Base-by-base conservation (phyloP, 1,140 invertebrate genomes). In the Drosophila serrata region DNA sequence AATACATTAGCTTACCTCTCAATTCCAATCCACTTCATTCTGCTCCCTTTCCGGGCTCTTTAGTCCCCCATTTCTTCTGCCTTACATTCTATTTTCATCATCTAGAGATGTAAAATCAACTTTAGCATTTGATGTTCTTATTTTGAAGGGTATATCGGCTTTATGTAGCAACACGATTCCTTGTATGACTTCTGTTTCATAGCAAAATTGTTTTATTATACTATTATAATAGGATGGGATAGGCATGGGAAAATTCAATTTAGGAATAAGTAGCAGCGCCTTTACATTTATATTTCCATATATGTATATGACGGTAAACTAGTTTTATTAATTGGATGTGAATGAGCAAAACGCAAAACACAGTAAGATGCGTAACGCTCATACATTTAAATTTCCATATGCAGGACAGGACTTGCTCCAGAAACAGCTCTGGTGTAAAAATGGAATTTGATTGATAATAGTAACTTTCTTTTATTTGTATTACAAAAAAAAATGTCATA, bases 1-100 rank as follows among this genome's bases (percentile, higher is more conserved):
- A 73, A 61, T 73, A 73, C 35, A 74, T 72, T 60, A 60, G 27
- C 24, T 24, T 17, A 27, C 46, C 24, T 46, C 58, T 19, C 7
- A 37, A 37, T 40, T 45, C 42, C 6, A 27, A 40, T 49, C 27
- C 29, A 43, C 45, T 48, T 8, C 11, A 48, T 27, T 39, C 29
- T 15, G 45, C 45, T 51, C 12, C 35, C 35, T 29, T 33, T 24
- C 6, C 6, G 27, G 13, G 8, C 13, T 35, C 12, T 17, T 12
- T 8, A 27, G 1, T 49, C 42, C n/a, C 19, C 62, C 39, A 12
- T 31, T 27, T 63, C 6, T 15, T 19, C 4, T 45, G 40, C 12
- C 39, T 62, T 29, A 29, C 59, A 37, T 69, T 67, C 61, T 55
- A 67, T 67, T 67, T 67, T 12, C 11, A 43, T 42, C 37, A 37